Conservation (phyloP, 2,888 invertebrate genomes). For the Latheticus oryzae region DNA sequence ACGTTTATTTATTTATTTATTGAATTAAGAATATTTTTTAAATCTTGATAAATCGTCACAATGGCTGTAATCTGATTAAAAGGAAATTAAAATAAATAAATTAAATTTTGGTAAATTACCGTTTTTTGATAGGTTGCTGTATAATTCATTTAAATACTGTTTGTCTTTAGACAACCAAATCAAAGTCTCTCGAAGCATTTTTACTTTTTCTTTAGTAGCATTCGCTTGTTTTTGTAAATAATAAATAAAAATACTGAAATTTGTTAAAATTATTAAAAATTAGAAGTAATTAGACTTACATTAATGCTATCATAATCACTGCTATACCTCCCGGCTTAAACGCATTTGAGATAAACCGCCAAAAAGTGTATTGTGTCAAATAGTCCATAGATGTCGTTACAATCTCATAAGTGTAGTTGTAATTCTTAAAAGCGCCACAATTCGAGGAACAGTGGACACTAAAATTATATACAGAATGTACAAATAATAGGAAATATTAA, state of each 20-base stretch:
- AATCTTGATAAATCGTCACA: no score
- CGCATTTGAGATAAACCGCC: conserved; percentile 66
- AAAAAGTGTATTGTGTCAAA: conserved; percentile 67
- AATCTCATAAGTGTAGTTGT: conserved; percentile 70
- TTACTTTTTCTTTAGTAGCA: conserved; percentile 73
- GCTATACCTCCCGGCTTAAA: conserved; percentile 73
- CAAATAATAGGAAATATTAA: neutral
- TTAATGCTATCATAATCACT: conserved; percentile 71
- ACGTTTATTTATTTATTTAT: no score
- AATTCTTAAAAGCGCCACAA: conserved; percentile 75
- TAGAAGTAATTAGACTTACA: conserved; percentile 63
- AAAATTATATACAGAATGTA: no score
- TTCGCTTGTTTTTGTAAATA: conserved; percentile 72
- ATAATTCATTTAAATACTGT: conserved; percentile 77
- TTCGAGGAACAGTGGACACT: conserved; percentile 69
- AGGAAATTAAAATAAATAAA: no score
- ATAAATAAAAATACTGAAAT: conserved; percentile 72
- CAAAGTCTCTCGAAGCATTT: conserved; percentile 73
- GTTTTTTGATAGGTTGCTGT: no score
- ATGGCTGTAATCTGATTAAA: no score
- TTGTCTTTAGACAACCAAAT: conserved; percentile 76
- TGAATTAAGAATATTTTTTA: conserved; percentile 20
- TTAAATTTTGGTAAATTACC: no score
- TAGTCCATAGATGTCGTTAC: conserved; percentile 70
- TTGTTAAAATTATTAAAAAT: conserved; percentile 68